phyloP scores from a whole-genome alignment of 2,888 invertebrate species.

The Ophion slaviceki region DNA sequence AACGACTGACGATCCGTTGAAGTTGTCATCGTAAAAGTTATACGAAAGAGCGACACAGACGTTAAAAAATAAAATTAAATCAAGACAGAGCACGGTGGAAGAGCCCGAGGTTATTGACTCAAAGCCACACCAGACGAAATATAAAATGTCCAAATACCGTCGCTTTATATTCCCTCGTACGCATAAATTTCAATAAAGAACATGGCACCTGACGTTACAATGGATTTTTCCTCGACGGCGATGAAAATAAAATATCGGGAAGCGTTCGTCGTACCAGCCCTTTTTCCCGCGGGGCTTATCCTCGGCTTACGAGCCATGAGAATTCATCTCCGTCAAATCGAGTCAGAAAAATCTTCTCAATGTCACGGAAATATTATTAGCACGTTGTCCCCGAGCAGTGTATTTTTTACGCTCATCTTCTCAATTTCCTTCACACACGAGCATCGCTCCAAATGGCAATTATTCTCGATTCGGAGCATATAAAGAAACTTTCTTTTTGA shows the following conservation, averaged over 20 bases:
- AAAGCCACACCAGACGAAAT: conserved; percentile 10
- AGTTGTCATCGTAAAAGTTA: conserved; percentile 15
- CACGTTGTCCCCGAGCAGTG: too few species aligned
- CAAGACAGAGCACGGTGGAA: background rate
- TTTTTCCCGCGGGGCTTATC: background rate
- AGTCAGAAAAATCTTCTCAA: too few species aligned
- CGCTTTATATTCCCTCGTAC: conserved; percentile 6
- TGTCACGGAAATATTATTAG: too few species aligned
- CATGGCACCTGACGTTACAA: background rate
- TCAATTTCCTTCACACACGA: too few species aligned
- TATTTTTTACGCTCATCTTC: too few species aligned
- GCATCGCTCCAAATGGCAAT: too few species aligned
- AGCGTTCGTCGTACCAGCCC: background rate
- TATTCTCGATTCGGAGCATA: too few species aligned
- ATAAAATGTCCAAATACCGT: conserved; percentile 31
- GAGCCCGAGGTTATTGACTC: conserved; percentile 31
- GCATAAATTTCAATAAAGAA: conserved; percentile 13
- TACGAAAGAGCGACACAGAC: conserved; percentile 9
- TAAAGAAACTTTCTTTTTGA: too few species aligned
- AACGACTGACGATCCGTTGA: conserved; percentile 23
- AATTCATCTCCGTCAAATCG: background rate
- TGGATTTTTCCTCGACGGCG: background rate
- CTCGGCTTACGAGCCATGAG: background rate
- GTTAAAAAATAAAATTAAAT: conserved; percentile 11
- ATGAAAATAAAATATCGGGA: background rate